Conservation (phyloP, 2,113 vertebrate genomes). For the Empidonax alnorum region DNA sequence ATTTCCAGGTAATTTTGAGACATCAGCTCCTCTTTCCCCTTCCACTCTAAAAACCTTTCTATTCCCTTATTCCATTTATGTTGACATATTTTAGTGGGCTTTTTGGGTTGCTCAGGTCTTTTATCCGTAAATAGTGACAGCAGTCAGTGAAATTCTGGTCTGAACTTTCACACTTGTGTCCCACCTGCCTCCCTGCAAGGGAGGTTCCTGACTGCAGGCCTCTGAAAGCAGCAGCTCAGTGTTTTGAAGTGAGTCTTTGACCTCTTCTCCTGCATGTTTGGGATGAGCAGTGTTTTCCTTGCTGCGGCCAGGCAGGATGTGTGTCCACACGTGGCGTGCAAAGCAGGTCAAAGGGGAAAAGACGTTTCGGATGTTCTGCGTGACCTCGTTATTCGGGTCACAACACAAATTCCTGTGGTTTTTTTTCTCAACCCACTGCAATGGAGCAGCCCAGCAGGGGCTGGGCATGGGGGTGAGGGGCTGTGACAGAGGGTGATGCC, state of each 20-base stretch:
- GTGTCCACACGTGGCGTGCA: neutral
- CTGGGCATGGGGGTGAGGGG: neutral
- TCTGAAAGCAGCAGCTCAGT: neutral
- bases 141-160: neutral
- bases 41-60: neutral
- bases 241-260: neutral
- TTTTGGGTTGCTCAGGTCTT: neutral
- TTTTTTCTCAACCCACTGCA: neutral
- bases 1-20: neutral
- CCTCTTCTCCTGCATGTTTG: neutral
- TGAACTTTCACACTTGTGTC: neutral
- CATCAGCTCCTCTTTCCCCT: neutral
- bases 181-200: neutral
- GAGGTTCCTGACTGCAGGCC: neutral
- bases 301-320: neutral
- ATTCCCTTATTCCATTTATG: neutral
- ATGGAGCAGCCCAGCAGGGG: neutral
- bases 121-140: neutral
- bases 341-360: neutral
- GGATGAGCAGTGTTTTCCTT: neutral
- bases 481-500: neutral
- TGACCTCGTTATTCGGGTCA: neutral
- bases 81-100: neutral
- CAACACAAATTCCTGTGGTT: neutral
- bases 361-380: neutral